Conservation (phyloP, 1,140 invertebrate species). For the Carposina sasakii region DNA sequence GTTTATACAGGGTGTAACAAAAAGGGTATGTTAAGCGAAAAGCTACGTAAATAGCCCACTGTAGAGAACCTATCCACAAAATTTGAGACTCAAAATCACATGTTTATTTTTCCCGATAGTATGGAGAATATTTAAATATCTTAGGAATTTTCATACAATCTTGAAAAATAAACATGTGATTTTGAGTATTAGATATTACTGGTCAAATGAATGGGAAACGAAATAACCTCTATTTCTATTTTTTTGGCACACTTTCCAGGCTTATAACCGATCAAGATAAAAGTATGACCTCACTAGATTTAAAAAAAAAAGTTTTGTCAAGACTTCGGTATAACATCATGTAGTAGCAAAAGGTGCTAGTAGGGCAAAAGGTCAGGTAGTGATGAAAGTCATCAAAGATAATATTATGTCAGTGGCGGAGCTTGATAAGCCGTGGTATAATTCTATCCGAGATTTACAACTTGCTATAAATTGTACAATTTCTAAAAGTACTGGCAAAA, state of each 20-base stretch:
- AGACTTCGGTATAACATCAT: slow-evolving; percentile 15
- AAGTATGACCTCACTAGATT: slow-evolving; percentile 10
- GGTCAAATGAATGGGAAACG: slow-evolving; percentile 20
- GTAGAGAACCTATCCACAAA: too few relatives aligned
- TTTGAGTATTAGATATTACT: too few relatives aligned
- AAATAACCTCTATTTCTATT: neutral
- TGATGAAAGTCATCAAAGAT: slow-evolving; percentile 33
- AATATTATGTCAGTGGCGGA: slow-evolving; percentile 18
- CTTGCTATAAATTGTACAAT: slow-evolving; percentile 18
- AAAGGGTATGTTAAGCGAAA: too few relatives aligned
- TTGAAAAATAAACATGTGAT: too few relatives aligned
- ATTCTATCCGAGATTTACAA: slow-evolving; percentile 15
- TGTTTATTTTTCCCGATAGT: too few relatives aligned
- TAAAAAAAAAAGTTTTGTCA: slow-evolving; percentile 18
- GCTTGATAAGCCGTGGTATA: slow-evolving; percentile 14
- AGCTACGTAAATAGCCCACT: too few relatives aligned
- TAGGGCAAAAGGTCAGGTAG: slow-evolving; percentile 32
- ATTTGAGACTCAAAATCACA: too few relatives aligned
- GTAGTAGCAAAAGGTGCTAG: slow-evolving; percentile 21
- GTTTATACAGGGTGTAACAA: too few relatives aligned
- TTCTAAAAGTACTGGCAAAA: slow-evolving; percentile 24
- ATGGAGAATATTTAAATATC: too few relatives aligned
- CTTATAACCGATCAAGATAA: slow-evolving; percentile 19
- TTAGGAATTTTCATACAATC: too few relatives aligned
- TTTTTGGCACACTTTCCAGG: slow-evolving; percentile 16